Base-by-base conservation (phyloP, 2,797 vertebrate species). In the Bufotes viridis region DNA sequence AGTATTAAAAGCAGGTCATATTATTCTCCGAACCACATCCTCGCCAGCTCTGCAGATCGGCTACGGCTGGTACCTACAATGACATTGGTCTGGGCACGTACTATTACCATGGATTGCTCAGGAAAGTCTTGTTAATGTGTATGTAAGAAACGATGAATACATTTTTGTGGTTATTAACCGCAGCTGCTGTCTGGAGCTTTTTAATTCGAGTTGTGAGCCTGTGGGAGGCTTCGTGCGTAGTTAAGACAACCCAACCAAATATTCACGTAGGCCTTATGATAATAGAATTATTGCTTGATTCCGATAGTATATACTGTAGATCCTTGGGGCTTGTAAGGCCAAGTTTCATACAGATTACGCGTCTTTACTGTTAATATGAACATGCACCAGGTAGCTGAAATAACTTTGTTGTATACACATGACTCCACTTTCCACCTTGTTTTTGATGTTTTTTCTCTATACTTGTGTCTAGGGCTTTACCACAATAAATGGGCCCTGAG, bases 81-180 rank as follows among this genome's bases (percentile, higher is more conserved):
- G 26, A 58, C 7, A 29, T 26, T 20, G 81, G 74, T 84, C 87
- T 84, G 87, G 82, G 84, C n/a, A 84, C 20, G 10, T 67, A 84
- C 84, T 80, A 84, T 42, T 70, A n/a, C 49, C 53, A 20, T 22
- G 17, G 26, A n/a, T n/a, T 55, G 8, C 57, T 81, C 51, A 49
- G 11, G 61, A 70, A 72, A 24, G 65, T 42, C 80, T 29, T 11
- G 26, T 84, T 78, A 88, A 88, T 88, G 81, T n/a, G n/a, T 84
- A 88, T 79, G 63, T 78, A 79, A 69, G 67, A 81, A 63, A 67
- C 49, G 11, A 72, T 63, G 60, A 65, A 61, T 89, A 89, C 29
- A 72, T 72, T 55, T n/a, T 81, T 81, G 82, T 76, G 83, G 83
- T 74, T 65, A 82, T 82, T 89, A 81, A 61, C 78, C 87, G 24